These are phyloP conservation scores for Rhinogobio ventralis DNA, from an alignment of 2,797 vertebrate species.

Conservation along the genomic window DNA sequence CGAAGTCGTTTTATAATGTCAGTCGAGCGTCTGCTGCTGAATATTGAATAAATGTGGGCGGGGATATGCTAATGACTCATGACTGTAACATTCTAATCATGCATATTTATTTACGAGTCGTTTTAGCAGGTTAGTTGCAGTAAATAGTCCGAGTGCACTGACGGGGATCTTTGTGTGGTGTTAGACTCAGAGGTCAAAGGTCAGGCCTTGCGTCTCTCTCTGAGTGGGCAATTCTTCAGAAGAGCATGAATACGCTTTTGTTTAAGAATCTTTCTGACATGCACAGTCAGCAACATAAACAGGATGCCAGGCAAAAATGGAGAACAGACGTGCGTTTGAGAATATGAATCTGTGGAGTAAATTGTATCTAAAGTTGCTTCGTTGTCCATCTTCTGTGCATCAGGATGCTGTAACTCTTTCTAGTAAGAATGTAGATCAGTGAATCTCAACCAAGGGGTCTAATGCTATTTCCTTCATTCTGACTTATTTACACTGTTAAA, in stretches of 20 bases:
- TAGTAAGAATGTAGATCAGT: not conserved
- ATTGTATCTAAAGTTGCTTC: not conserved
- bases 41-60: not conserved
- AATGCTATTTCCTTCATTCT: no score
- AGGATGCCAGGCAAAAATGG: no score
- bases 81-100: not conserved
- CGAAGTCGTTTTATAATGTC: no score
- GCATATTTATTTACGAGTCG: not conserved
- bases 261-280: not conserved
- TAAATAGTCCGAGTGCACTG: not conserved
- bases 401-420: not conserved
- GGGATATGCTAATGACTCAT: not conserved
- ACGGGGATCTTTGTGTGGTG: not conserved
- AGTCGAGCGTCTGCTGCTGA: not conserved
- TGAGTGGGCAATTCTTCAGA: constrained; percentile 19
- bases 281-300: not conserved
- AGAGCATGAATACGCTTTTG: constrained; percentile 38
- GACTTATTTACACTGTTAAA: no score
- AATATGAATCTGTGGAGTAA: not conserved
- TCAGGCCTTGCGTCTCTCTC: not conserved
- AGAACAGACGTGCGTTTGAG: not conserved
- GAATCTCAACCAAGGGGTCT: not conserved
- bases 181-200: not conserved
- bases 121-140: not conserved
- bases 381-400: not conserved